A percentile compares a stretch with the other conserved stretches of the same genome.
Conservation (phyloP, 2,797 vertebrate genomes). For the Sebastes melanostomus region DNA sequence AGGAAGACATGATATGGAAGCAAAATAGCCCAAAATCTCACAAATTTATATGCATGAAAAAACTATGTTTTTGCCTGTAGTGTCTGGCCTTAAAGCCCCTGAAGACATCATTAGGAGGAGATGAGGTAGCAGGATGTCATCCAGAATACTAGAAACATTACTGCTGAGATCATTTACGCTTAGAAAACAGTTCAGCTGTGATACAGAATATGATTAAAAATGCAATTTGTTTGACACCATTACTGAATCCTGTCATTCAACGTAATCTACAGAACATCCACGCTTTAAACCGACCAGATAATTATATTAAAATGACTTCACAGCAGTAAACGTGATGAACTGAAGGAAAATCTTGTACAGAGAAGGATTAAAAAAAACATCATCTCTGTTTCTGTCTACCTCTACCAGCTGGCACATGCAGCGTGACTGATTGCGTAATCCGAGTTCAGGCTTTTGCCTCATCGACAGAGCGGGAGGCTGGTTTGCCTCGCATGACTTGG, state of each 20-base stretch:
- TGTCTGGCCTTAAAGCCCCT: background rate
- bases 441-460: slow-evolving; percentile 40
- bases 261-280: background rate
- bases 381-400: slow-evolving; percentile 51
- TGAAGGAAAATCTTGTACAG: background rate
- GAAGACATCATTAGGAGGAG: background rate
- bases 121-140: background rate
- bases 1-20: too few relatives aligned
- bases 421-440: slow-evolving; percentile 67
- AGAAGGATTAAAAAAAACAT: slow-evolving; percentile 65
- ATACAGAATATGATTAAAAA: background rate
- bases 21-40: too few relatives aligned
- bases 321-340: slow-evolving; percentile 6
- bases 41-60: too few relatives aligned
- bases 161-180: background rate
- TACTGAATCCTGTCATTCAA: background rate
- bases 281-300: background rate
- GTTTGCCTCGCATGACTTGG: slow-evolving; percentile 19
- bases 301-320: background rate
- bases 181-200: background rate
- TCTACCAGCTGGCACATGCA: slow-evolving; percentile 71
- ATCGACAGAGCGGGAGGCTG: slow-evolving; percentile 21
- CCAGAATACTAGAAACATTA: background rate
- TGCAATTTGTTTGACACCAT: background rate
- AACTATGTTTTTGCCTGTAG: too few relatives aligned